These are phyloP conservation scores for Phania funesta DNA, from an alignment of 2,888 invertebrate genomes.

Conservation along the genomic window DNA sequence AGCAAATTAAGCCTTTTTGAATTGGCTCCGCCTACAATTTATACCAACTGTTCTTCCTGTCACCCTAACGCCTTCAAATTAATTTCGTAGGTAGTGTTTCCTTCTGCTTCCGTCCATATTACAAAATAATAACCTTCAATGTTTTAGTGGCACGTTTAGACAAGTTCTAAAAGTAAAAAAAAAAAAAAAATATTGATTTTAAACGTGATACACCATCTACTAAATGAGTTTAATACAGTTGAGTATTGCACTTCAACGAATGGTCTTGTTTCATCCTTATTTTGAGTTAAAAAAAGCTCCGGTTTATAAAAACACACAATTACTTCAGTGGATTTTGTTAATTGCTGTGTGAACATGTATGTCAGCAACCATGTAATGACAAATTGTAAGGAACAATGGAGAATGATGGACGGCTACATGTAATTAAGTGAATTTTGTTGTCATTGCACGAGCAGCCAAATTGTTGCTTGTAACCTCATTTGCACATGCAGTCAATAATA, in stretches of 20 bases:
- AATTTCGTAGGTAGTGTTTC: too few relatives aligned
- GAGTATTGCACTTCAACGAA: not conserved
- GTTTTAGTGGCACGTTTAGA: too few relatives aligned
- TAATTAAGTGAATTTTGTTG: not conserved
- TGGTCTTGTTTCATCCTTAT: not conserved
- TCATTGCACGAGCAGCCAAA: not conserved
- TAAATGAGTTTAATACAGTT: not conserved
- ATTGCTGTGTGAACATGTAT: constrained; percentile 11
- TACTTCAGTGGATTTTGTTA: constrained; percentile 15
- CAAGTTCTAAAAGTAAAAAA: too few relatives aligned
- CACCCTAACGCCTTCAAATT: too few relatives aligned
- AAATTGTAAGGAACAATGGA: not conserved
- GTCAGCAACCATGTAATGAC: not conserved
- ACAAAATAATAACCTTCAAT: too few relatives aligned
- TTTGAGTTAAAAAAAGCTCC: not conserved
- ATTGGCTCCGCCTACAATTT: too few relatives aligned
- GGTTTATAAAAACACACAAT: not conserved
- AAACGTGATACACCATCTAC: not conserved
- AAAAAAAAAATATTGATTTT: too few relatives aligned
- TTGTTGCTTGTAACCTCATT: not conserved
- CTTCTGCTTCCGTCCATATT: too few relatives aligned
- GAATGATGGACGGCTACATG: not conserved
- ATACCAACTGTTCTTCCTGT: too few relatives aligned
- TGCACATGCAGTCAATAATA: constrained; percentile 8
- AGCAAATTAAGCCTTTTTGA: too few relatives aligned